These are phyloP conservation scores for Hyperoplus immaculatus DNA, from an alignment of 2,797 vertebrate genomes.

Conservation along the genomic window DNA sequence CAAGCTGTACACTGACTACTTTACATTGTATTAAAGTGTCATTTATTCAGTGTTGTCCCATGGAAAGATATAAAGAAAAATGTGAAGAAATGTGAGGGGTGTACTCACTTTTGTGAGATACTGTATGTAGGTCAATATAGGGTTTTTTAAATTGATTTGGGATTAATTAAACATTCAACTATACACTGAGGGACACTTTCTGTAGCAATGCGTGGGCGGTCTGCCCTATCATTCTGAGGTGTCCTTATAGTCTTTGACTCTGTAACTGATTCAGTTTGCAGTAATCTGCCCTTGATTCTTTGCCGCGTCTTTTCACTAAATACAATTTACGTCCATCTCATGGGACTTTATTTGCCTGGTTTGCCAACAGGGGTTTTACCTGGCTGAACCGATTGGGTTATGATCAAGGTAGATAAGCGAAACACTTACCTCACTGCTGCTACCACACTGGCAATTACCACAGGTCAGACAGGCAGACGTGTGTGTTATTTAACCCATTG, in stretches of 20 bases:
- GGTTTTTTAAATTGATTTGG: too few relatives aligned
- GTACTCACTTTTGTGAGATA: too few relatives aligned
- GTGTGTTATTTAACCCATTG: slow-evolving; percentile 48
- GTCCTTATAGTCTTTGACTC: slow-evolving; percentile 12
- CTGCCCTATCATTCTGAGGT: background rate
- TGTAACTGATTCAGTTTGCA: slow-evolving; percentile 14
- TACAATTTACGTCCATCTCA: slow-evolving; percentile 32
- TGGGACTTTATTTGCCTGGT: slow-evolving; percentile 36
- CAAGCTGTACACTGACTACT: too few relatives aligned
- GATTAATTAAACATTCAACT: background rate
- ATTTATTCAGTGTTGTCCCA: too few relatives aligned
- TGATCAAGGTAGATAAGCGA: slow-evolving; percentile 30
- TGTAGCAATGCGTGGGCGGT: background rate
- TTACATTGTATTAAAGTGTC: too few relatives aligned
- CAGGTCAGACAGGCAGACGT: slow-evolving; percentile 31
- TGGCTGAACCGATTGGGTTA: background rate
- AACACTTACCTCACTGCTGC: slow-evolving; percentile 29
- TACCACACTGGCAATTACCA: slow-evolving; percentile 47
- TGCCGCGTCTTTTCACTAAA: slow-evolving; percentile 22
- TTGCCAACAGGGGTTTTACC: background rate
- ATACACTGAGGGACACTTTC: background rate
- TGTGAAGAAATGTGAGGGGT: too few relatives aligned
- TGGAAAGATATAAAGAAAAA: too few relatives aligned
- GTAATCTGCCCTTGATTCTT: slow-evolving; percentile 39
- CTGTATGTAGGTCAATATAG: background rate